Conservation (phyloP, 2,888 invertebrate genomes). For the Erynnis tages region DNA sequence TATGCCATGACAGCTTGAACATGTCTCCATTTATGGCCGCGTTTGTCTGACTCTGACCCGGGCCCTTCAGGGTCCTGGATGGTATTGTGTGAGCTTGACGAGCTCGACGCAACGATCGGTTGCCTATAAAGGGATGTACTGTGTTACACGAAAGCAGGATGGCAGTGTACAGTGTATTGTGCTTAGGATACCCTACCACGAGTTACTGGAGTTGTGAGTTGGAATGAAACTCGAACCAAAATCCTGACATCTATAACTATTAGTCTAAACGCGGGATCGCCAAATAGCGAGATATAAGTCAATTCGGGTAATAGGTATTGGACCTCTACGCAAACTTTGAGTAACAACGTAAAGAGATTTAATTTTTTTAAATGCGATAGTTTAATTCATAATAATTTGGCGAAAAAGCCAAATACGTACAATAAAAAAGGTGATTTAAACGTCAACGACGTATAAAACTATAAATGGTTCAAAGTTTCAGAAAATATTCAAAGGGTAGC, state of each 20-base stretch:
- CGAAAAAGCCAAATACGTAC: no score
- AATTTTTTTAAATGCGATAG: no score
- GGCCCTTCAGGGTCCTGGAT: constrained; percentile 67
- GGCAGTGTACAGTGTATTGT: constrained; percentile 30
- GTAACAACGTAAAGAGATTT: no score
- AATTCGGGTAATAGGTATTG: no score
- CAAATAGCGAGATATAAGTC: no score
- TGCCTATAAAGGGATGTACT: constrained; percentile 74
- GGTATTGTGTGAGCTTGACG: constrained; percentile 74
- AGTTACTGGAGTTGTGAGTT: background rate
- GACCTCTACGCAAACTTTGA: no score
- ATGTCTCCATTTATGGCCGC: constrained; percentile 91
- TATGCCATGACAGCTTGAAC: constrained; percentile 94
- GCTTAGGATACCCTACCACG: constrained; percentile 6
- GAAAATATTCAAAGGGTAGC: no score
- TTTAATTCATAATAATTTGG: no score
- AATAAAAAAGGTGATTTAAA: no score
- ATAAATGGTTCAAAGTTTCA: no score
- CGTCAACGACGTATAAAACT: no score
- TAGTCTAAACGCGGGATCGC: no score
- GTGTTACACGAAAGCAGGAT: constrained; percentile 53
- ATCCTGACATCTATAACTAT: background rate
- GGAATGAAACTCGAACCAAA: constrained; percentile 20
- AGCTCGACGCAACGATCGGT: constrained; percentile 76
- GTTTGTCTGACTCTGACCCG: constrained; percentile 70